These are phyloP conservation scores for Tineola bisselliella DNA, from an alignment of 2,888 invertebrate genomes.

Conservation along the genomic window DNA sequence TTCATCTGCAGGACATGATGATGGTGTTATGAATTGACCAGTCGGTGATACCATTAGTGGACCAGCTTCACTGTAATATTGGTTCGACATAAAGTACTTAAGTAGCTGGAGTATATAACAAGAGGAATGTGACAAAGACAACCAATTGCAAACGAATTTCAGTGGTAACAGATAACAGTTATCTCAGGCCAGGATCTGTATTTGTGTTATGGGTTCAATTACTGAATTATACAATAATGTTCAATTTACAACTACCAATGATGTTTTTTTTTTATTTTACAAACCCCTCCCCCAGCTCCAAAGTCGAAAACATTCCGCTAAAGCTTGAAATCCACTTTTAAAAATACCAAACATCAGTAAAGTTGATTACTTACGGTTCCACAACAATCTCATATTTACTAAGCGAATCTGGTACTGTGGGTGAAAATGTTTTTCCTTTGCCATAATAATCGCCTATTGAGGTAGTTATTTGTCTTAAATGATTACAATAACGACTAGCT, in stretches of 20 bases:
- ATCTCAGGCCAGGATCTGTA: too few relatives aligned
- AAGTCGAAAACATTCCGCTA: too few relatives aligned
- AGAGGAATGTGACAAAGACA: too few relatives aligned
- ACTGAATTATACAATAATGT: neutral
- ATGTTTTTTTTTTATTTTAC: neutral
- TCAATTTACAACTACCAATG: neutral
- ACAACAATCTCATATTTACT: constrained; percentile 84
- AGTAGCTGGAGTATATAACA: too few relatives aligned
- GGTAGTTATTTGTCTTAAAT: constrained; percentile 85
- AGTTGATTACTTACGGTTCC: constrained; percentile 90
- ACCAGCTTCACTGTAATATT: constrained; percentile 81
- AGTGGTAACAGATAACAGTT: too few relatives aligned
- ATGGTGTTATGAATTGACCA: constrained; percentile 92
- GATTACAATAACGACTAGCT: constrained; percentile 85
- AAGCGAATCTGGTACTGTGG: constrained; percentile 77
- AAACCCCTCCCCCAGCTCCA: too few relatives aligned
- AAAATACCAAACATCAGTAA: too few relatives aligned
- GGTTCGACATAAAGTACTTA: too few relatives aligned
- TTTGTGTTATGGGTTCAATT: too few relatives aligned
- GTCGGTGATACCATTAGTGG: constrained; percentile 93
- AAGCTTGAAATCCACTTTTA: too few relatives aligned
- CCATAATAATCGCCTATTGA: constrained; percentile 77
- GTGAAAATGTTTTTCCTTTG: constrained; percentile 70
- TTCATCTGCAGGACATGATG: constrained; percentile 88
- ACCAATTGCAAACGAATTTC: too few relatives aligned